Evolutionary conservation across 2,113 vertebrate species (phyloP).

Genomic region (Epinephelus cyanopodus): DNA sequence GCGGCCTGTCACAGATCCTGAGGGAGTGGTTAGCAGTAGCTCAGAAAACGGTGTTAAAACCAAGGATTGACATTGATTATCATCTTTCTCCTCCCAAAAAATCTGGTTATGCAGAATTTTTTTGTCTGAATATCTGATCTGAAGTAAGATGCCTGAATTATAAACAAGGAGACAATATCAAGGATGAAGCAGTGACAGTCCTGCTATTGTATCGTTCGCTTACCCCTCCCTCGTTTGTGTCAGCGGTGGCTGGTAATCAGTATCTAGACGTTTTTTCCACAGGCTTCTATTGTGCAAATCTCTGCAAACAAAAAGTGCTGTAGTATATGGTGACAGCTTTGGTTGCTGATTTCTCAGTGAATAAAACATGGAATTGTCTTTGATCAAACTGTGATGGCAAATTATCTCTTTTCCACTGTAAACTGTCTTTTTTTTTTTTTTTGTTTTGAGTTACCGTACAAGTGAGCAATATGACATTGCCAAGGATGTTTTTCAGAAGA

Average conservation of each 20-base stretch:
- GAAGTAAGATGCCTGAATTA: background rate
- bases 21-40: background rate
- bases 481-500: background rate
- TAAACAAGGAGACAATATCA: background rate
- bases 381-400: constrained; percentile 17
- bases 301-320: constrained; percentile 14
- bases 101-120: background rate
- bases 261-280: constrained; percentile 8
- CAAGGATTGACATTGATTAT: background rate
- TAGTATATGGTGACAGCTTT: constrained; percentile 2
- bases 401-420: background rate
- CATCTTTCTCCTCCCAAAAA: background rate
- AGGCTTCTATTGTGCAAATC: background rate
- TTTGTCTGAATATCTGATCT: background rate
- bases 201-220: background rate
- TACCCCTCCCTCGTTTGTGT: constrained; percentile 18
- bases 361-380: constrained; percentile 25
- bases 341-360: constrained; percentile 21
- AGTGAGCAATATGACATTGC: background rate
- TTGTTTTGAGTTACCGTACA: background rate
- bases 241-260: constrained; percentile 29
- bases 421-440: too few species aligned
- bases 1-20: background rate
- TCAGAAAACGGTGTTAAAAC: background rate
- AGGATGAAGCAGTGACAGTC: background rate